A percentile compares a stretch with the other conserved stretches of the same genome.
Evolutionary conservation across 2,888 invertebrate genomes (phyloP).

Genomic region (Zelleria hepariella): DNA sequence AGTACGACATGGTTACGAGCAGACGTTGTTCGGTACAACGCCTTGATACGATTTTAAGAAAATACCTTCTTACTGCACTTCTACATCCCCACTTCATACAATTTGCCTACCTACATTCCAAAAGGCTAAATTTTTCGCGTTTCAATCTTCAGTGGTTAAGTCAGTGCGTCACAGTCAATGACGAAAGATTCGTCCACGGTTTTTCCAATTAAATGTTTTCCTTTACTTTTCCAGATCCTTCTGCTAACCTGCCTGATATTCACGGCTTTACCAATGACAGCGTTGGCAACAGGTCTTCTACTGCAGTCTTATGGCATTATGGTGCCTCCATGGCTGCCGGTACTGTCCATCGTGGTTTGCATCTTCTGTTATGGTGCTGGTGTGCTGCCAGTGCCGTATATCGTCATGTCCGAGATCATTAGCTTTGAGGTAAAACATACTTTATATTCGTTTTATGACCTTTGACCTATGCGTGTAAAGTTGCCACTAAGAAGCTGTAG

Average conservation of each 20-base stretch:
- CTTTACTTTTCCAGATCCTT: slow-evolving; percentile 8
- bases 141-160: background rate
- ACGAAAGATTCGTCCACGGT: background rate
- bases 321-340: slow-evolving; percentile 8
- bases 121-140: too few species aligned
- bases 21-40: too few species aligned
- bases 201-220: background rate
- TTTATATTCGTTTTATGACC: too few species aligned
- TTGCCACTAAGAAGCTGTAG: too few species aligned
- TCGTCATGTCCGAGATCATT: slow-evolving; percentile 12
- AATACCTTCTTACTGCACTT: too few species aligned
- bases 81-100: too few species aligned
- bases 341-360: slow-evolving; percentile 6
- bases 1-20: too few species aligned
- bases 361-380: slow-evolving; percentile 10
- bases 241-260: slow-evolving; percentile 5
- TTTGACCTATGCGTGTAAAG: too few species aligned
- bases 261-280: slow-evolving; percentile 6
- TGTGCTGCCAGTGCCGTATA: slow-evolving; percentile 9
- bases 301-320: slow-evolving; percentile 3
- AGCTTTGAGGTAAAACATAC: slow-evolving; percentile 9
- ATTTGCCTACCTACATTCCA: too few species aligned
- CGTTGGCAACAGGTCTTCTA: slow-evolving; percentile 5
- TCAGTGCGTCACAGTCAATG: background rate
- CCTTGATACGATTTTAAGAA: too few species aligned